Evolutionary conservation across 2,888 invertebrate species (phyloP).

Genomic region (Rhaphigaster nebulosa): DNA sequence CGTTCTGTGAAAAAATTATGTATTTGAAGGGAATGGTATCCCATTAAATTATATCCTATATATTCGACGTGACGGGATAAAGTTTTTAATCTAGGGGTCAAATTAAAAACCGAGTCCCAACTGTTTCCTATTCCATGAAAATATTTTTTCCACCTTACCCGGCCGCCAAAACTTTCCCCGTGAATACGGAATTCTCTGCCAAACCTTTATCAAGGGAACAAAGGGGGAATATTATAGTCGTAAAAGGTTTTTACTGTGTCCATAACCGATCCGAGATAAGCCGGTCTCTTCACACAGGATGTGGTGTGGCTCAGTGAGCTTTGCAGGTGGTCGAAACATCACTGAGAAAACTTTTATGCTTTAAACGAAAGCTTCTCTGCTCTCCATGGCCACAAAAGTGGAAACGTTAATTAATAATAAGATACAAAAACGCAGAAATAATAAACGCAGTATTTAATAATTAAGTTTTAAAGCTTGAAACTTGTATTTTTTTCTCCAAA

Average conservation of each 20-base stretch:
- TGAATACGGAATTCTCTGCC: not conserved
- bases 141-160: not conserved
- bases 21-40: not conserved
- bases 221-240: not conserved
- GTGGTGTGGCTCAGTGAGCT: not conserved
- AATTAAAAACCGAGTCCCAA: not conserved
- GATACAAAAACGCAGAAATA: not conserved
- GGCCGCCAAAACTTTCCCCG: not conserved
- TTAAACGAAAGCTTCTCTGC: not conserved
- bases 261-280: not conserved
- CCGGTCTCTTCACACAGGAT: not conserved
- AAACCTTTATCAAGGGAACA: not conserved
- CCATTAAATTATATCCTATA: too few relatives aligned
- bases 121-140: conserved; percentile 13
- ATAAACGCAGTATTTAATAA: not conserved
- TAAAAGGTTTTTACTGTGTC: not conserved
- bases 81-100: not conserved
- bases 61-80: not conserved
- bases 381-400: not conserved
- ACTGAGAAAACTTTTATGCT: not conserved
- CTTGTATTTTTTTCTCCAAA: too few relatives aligned
- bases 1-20: not conserved
- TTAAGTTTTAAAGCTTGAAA: too few relatives aligned
- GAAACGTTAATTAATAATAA: not conserved
- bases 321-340: not conserved